Base-by-base conservation (phyloP, 1,140 invertebrate species). In the Archivesica marissinica region DNA sequence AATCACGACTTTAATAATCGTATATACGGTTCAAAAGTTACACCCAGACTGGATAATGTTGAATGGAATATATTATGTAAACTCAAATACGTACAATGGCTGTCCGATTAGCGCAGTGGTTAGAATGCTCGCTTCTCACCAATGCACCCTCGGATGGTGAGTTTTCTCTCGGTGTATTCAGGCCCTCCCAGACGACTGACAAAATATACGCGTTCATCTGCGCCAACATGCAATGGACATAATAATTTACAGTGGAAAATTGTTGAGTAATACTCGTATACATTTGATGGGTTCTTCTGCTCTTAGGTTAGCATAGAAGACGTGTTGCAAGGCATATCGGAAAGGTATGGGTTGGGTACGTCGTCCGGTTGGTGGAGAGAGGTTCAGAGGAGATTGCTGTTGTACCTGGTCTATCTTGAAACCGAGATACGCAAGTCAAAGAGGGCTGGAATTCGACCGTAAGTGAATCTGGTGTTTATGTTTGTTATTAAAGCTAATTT, bases 91-190 rank as follows among this genome's bases (percentile, higher is more conserved):
- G n/a, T n/a, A n/a, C n/a, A n/a, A n/a, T n/a, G n/a, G n/a, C n/a
- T n/a, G n/a, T n/a, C n/a, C n/a, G n/a, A n/a, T n/a, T n/a, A n/a
- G n/a, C n/a, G n/a, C n/a, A n/a, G 59, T 74, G 54, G 9, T 41
- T 56, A 11, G 25, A 74, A 30, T 25, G 39, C 4, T 70, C 30
- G 13, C 4, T 28, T 20, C 28, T 50, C 33, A 20, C 38, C 39
- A 23, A 20, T 54, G n/a, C 52, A 6, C n/a, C 15, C 39, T 17
- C 17, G 20, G 52, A 1, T 0, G 30, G 56, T 28, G 17, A 50
- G 9, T 38, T 70, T 75, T 59, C 35, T 83, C 66, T 28, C 68
- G 83, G 75, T 38, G 76, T 7, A 47, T 47, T 7, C 17, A 47
- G 7, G 17, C 7, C 7, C 41, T 47, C 7, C 41, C 17, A 7